Evolutionary conservation across 2,888 invertebrate species (phyloP), one percentile per base, ranked within the genome.

Genomic region (Apotomis turbidana): DNA sequence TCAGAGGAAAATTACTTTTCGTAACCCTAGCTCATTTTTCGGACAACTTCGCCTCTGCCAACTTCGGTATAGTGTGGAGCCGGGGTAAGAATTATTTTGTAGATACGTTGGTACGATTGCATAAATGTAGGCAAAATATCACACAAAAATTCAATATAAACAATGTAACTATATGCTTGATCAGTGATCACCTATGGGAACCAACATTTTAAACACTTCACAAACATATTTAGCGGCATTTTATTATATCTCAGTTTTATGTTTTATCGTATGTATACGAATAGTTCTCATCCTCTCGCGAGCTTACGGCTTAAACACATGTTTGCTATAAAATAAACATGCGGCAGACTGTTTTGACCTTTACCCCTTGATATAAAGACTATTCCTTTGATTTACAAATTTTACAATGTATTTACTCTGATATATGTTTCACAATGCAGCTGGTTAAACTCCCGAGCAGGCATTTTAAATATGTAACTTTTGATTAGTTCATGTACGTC

Each of bases 231-330:
- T n/a, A 55, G 55, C 13, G n/a, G 51, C 9, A n/a, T 55, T 66
- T 38, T 55, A 46, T 55, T n/a, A 64, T 5, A 55, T 66, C 44
- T 6, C 55, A 57, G 38, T 55, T 38, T 69, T n/a, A 62, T 46
- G 49, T 57, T 12, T n/a, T 49, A 36, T 57, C 55, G 46, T 49
- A 49, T 51, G 10, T 54, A 46, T 27, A 54, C 41, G n/a, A 59
- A 58, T 10, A 60, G 38, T 41, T 55, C 13, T 54, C 63, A 49
- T 51, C 58, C 58, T 55, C 58, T 75, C 79, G 76, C 81, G 81
- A 82, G 85, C 80, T 83, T 84, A 81, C 80, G 76, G 75, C 76
- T 77, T 75, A 71, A 80, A 81, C 84, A 81, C 77, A 81, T 80
- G 80, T 67, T 76, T 74, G 78, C 77, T 78, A 79, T 77, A 76